Conservation (phyloP, 2,797 vertebrate genomes). For the Valencia hispanica region DNA sequence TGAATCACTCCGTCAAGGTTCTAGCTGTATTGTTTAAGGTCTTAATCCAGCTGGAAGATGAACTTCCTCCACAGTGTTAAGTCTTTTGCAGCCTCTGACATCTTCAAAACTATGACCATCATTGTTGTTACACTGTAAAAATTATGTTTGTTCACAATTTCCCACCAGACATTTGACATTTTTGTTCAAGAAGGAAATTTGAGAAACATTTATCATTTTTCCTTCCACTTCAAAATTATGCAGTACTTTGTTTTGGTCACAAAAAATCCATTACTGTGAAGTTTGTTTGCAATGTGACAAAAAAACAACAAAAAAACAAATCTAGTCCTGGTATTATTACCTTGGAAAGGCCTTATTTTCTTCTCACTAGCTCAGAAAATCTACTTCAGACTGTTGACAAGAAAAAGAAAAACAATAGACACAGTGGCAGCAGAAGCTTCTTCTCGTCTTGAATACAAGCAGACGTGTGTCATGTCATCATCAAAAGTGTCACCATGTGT, state of each 20-base stretch:
- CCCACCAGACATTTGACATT: neutral
- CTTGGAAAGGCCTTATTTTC: neutral
- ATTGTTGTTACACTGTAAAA: neutral
- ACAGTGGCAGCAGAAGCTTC: conserved; percentile 13
- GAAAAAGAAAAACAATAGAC: conserved; percentile 8
- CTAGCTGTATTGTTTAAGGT: neutral
- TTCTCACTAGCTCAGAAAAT: conserved; percentile 28
- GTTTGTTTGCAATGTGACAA: neutral
- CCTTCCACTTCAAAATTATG: neutral
- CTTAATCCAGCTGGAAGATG: neutral
- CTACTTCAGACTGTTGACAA: conserved; percentile 36
- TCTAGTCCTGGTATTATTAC: neutral
- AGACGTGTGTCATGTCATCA: conserved; percentile 38
- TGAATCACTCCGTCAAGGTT: neutral
- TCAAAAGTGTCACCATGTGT: conserved; percentile 26
- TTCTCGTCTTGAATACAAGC: conserved; percentile 10
- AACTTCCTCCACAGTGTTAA: neutral
- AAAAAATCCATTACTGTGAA: neutral
- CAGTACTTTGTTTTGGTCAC: neutral
- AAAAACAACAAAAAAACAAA: too few species aligned
- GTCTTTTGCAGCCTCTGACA: neutral
- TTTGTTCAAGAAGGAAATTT: neutral
- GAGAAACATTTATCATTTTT: neutral
- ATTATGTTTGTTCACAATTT: neutral
- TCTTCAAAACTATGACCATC: neutral